phyloP scores from a whole-genome alignment of 2,888 invertebrate species.

The Ecliptopera silaceata region DNA sequence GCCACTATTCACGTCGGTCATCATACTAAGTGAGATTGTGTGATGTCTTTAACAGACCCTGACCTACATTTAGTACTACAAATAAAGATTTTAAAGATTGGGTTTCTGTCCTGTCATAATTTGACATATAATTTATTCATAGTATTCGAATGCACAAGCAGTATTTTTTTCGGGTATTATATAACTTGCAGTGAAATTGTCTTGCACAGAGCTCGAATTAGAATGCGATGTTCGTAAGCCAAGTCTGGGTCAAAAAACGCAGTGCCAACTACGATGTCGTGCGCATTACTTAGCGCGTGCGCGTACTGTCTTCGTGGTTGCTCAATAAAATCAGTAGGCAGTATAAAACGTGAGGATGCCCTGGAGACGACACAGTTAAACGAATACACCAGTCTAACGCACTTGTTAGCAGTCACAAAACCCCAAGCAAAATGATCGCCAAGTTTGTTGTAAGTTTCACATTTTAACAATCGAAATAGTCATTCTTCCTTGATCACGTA shows the following conservation, averaged over 20 bases:
- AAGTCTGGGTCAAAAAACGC: conserved; percentile 74
- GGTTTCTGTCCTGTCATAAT: conserved; percentile 24
- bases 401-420: conserved; percentile 75
- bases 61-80: conserved; percentile 36
- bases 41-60: conserved; percentile 44
- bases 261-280: conserved; percentile 65
- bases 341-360: conserved; percentile 73
- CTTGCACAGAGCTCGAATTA: conserved; percentile 71
- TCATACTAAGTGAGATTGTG: conserved; percentile 33
- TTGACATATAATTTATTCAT: conserved; percentile 22
- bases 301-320: conserved; percentile 49
- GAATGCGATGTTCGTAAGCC: conserved; percentile 67
- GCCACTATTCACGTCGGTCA: conserved; percentile 12
- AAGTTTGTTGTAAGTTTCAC: conserved; percentile 72
- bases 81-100: conserved; percentile 38
- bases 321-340: conserved; percentile 62
- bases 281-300: conserved; percentile 64
- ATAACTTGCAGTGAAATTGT: conserved; percentile 74
- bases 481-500: no score
- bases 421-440: conserved; percentile 78
- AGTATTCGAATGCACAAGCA: conserved; percentile 26
- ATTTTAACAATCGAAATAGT: background rate
- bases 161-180: conserved; percentile 53
- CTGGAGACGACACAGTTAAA: conserved; percentile 71
- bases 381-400: conserved; percentile 51